Evolutionary conservation across 1,140 invertebrate genomes (phyloP), one percentile per base, ranked within the genome.

Genomic region (Pseudomyrmex flavicornis): DNA sequence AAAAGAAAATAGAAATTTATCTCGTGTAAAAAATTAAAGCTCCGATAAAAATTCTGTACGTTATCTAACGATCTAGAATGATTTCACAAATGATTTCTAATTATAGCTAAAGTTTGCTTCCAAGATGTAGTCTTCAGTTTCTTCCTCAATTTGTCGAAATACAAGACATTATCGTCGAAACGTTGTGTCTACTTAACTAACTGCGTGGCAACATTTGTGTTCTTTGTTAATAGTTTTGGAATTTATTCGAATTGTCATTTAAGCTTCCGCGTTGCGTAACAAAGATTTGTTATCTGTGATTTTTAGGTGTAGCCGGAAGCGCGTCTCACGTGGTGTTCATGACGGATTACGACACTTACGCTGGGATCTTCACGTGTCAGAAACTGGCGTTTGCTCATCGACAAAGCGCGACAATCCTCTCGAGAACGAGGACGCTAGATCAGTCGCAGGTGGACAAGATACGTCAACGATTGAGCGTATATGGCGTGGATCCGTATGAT

Each of bases 311-410:
- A 48, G 97, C 96, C 2, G 97, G 97, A 3, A 96, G 95, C 58
- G 96, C 97, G 0, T 96, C 96, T 10, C 97, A 97, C 91, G 96
- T 96, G 1, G 94, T 98, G 0, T 95, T 98, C 86, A 94, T 95
- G 65, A 97, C 97, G 0, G 97, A 98, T 90, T 98, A 98, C 86
- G 93, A 94, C 0, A 96, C 94, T 1, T 97, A 97, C 89, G 97
- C 97, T 3, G 97, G 95, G 0, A 95, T 98, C 17, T 98, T 97
- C 92, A 97, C 97, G 0, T 98, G 97, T 85, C 97, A 98, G 92
- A 97, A 96, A 91, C 87, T 98, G 15, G 93, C 95, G 1, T 96
- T 97, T 80, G 96, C 96, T 1, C 96, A 98, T 92, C 95, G 97
- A 13, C 95, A 96, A 70, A 97, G 97, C 2, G 97, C 97, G 0